phyloP scores from a whole-genome alignment of 2,797 vertebrate species.

The Amazona ochrocephala region DNA sequence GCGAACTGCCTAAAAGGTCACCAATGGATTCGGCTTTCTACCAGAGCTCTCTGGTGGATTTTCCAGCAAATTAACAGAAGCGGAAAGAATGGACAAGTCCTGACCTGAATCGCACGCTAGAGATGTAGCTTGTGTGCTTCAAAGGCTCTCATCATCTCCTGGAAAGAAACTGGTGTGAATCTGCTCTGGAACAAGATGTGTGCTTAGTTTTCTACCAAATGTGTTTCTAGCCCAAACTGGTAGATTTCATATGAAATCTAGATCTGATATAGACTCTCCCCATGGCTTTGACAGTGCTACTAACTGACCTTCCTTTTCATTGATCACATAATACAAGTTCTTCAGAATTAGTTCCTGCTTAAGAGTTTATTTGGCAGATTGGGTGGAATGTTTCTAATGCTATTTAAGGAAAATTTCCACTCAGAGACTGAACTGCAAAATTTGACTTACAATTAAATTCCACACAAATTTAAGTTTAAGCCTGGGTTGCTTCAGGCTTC shows the following conservation, averaged over 20 bases:
- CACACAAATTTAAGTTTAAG: not conserved
- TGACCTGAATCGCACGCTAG: not conserved
- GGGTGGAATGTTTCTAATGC: not conserved
- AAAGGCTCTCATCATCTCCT: not conserved
- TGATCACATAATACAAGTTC: not conserved
- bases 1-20: not conserved
- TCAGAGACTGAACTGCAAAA: not conserved
- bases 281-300: not conserved
- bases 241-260: not conserved
- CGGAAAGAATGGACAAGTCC: not conserved
- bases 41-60: not conserved
- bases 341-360: not conserved
- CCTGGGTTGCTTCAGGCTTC: not conserved
- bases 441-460: not conserved
- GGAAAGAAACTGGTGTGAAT: not conserved
- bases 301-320: not conserved
- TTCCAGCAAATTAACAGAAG: not conserved
- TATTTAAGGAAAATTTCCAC: not conserved
- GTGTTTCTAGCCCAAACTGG: not conserved
- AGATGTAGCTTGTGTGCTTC: not conserved
- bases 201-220: not conserved
- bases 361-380: not conserved
- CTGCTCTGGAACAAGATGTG: not conserved
- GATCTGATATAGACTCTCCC: not conserved
- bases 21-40: not conserved